Conservation (phyloP, 1,140 invertebrate genomes). For the Megathymus violae region DNA sequence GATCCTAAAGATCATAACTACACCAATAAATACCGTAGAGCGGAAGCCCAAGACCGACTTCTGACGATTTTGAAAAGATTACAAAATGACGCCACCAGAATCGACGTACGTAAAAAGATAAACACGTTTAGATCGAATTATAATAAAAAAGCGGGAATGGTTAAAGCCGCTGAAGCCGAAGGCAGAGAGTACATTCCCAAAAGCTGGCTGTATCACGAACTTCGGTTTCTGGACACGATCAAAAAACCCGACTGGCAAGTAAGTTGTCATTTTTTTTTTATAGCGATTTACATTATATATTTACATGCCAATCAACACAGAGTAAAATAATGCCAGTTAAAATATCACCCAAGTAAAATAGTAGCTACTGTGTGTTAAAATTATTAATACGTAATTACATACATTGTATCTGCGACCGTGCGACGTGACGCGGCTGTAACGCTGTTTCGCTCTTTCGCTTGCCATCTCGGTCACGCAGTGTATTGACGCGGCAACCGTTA, state of each 20-base stretch:
- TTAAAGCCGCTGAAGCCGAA: slow-evolving; percentile 1
- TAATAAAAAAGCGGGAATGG: slow-evolving; percentile 3
- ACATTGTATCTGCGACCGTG: too few relatives aligned
- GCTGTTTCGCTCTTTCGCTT: too few relatives aligned
- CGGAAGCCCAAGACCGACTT: slow-evolving; percentile 1
- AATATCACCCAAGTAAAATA: too few relatives aligned
- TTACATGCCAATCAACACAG: too few relatives aligned
- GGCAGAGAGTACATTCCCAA: background rate
- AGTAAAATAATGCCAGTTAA: too few relatives aligned
- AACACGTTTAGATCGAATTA: slow-evolving; percentile 20
- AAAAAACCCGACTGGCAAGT: background rate
- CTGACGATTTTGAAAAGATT: background rate
- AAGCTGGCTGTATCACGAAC: slow-evolving; percentile 13
- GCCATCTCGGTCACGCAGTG: too few relatives aligned
- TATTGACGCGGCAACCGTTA: too few relatives aligned
- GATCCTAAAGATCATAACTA: slow-evolving; percentile 14
- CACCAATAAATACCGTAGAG: slow-evolving; percentile 9
- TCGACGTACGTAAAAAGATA: slow-evolving; percentile 14
- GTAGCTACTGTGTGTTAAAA: too few relatives aligned
- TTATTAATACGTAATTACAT: too few relatives aligned
- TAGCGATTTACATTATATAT: background rate
- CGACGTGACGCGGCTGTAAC: too few relatives aligned
- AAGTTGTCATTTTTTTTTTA: too few relatives aligned
- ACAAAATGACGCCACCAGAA: background rate
- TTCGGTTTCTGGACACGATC: background rate